Evolutionary conservation across 2,888 invertebrate species (phyloP), one percentile per base, ranked within the genome.

Genomic region (Catocala fraxini): DNA sequence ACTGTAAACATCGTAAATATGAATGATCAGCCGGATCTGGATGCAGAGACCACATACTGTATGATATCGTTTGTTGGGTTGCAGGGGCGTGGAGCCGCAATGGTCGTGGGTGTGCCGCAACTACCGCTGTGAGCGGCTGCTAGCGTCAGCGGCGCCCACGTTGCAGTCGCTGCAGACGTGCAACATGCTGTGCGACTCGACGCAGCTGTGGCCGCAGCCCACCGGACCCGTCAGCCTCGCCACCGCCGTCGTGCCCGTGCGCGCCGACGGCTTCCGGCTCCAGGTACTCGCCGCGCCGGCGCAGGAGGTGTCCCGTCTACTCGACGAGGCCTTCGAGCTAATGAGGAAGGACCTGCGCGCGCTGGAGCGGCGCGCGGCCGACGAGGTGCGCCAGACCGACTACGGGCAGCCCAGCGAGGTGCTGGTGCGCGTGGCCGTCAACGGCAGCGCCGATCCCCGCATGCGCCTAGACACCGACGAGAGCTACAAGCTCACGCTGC

Each of bases 151-250:
- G 68, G 83, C 88, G 54, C 85, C 87, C 25, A 80, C 78, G 65
- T 95, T 94, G 65, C 96, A 94, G 76, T 96, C 97, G 6, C 92
- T 97, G 73, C 95, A 95, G 46, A 97, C 97, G 6, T 97, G 97
- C 90, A 96, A 96, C 80, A 97, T 97, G 95, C 94, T 97, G 12
- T 97, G 97, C 87, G 97, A 97, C 34, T 95, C 95, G 59, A 95
- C 95, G 35, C 96, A 97, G 75, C 94, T 97, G 34, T 97, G 97
- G 97, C 97, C 97, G 35, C 96, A 96, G 86, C 97, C 97, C 55
- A 97, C 97, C 2, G 96, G 96, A 0, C 95, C 95, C 62, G 95
- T 96, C 39, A 94, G 95, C 68, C 94, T 97, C 33, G 96, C 96
- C 70, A 95, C 95, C 13, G 95, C 95, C 58, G 96, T 96, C 33